Evolutionary conservation across 2,113 vertebrate species (phyloP), one percentile per base, ranked within the genome.

Genomic region (Ceuthmochares aereus): DNA sequence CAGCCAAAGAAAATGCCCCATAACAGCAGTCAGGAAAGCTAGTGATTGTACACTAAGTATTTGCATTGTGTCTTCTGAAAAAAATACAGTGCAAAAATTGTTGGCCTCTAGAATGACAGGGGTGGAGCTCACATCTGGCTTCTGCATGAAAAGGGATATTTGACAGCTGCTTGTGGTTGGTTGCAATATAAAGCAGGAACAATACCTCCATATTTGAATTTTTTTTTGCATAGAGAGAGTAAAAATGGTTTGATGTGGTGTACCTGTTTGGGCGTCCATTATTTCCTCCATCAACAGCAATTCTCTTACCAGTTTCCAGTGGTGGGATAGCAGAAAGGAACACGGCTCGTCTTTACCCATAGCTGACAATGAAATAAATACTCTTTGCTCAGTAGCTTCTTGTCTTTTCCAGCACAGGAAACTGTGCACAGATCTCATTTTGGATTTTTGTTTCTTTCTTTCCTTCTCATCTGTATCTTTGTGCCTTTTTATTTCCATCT

Each of bases 141-240:
- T n/a, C 37, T 26, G 29, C 69, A 15, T 0, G 0, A 36, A 32
- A 26, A 51, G 3, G 36, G 21, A 5, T 25, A 0, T 3, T 32
- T 42, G 32, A 60, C 63, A 40, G 3, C 25, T 59, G 21, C 16
- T 20, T 17, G 32, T n/a, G 49, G 37, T 51, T 60, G 15, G 16
- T 1, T 43, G 76, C 54, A 25, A 30, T 34, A 22, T 29, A 25
- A 73, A 73, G 43, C 80, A 60, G 49, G 34, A 12, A 3, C 20
- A 21, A 45, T 10, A 12, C 40, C 51, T 74, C 62, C 2, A 1
- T 8, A 1, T 3, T 20, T 47, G 66, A 17, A 9, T 6, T n/a
- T 43, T 36, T 42, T n/a, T 42, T 55, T 68, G 32, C 25, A 4
- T 2, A 2, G 43, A 21, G 37, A n/a, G n/a, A n/a, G n/a, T n/a